Percentiles rank a stretch among this genome's conserved stretches.
These are phyloP conservation scores for Phoeniculus purpureus DNA, from an alignment of 2,797 vertebrate genomes.

Conservation along the genomic window DNA sequence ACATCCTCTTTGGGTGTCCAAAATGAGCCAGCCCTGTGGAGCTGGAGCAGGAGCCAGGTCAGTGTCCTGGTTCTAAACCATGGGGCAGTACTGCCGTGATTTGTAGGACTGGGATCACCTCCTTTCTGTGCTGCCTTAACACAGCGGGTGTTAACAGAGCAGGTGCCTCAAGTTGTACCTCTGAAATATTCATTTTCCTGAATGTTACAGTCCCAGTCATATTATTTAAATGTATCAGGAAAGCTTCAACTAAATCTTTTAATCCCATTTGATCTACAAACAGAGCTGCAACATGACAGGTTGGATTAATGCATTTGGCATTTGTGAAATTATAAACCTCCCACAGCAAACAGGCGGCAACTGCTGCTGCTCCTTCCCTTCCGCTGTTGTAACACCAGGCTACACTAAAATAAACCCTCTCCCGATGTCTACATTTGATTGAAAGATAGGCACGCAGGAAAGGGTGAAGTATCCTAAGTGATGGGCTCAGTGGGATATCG, in stretches of 20 bases:
- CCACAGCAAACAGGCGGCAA: slow-evolving; percentile 54
- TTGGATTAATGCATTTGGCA: slow-evolving; percentile 68
- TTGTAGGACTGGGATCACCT: background rate
- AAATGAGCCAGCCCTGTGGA: background rate
- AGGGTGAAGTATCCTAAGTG: slow-evolving; percentile 55
- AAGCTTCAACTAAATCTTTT: slow-evolving; percentile 64
- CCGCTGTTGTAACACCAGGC: slow-evolving; percentile 21
- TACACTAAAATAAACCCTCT: slow-evolving; percentile 50
- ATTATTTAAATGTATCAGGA: slow-evolving; percentile 69
- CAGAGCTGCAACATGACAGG: slow-evolving; percentile 66
- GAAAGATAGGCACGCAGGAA: slow-evolving; percentile 52
- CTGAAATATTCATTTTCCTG: slow-evolving; percentile 48
- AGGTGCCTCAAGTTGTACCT: background rate
- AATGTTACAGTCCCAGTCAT: slow-evolving; percentile 41
- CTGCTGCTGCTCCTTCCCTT: slow-evolving; percentile 41
- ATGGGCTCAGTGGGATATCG: slow-evolving; percentile 67
- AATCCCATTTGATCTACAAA: slow-evolving; percentile 70
- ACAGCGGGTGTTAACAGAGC: background rate
- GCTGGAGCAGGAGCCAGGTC: background rate
- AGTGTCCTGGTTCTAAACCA: background rate
- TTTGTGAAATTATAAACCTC: slow-evolving; percentile 70
- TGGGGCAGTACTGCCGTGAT: background rate
- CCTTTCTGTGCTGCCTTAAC: background rate
- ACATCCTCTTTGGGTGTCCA: background rate
- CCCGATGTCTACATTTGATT: slow-evolving; percentile 42